Conservation (phyloP, 1,140 invertebrate genomes). For the Euglossa dilemma region DNA sequence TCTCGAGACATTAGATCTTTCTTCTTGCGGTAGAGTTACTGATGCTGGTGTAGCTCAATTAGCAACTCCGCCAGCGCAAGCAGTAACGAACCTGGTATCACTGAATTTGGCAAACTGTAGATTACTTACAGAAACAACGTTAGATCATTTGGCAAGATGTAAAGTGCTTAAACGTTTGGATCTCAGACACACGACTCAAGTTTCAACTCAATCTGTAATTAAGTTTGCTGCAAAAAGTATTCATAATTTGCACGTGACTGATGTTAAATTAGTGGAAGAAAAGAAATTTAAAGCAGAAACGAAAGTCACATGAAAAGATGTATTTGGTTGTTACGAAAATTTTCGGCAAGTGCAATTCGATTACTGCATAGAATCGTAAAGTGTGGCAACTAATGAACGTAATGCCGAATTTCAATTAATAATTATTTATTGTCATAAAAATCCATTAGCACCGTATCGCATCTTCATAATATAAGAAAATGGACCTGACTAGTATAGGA, state of each 20-base stretch:
- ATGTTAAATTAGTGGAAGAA: slow-evolving; percentile 88
- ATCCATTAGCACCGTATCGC: slow-evolving; percentile 32
- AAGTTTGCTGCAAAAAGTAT: slow-evolving; percentile 90
- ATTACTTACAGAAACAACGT: slow-evolving; percentile 90
- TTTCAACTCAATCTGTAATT: slow-evolving; percentile 89
- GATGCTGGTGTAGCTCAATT: slow-evolving; percentile 95
- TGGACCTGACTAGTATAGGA: slow-evolving; percentile 59
- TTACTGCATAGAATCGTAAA: slow-evolving; percentile 22
- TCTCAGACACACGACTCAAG: slow-evolving; percentile 89
- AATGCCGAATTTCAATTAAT: slow-evolving; percentile 17
- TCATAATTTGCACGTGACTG: slow-evolving; percentile 88
- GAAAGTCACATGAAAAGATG: slow-evolving; percentile 64
- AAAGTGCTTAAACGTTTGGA: slow-evolving; percentile 86
- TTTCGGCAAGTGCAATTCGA: slow-evolving; percentile 56
- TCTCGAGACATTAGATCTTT: slow-evolving; percentile 90
- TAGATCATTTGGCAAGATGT: slow-evolving; percentile 90
- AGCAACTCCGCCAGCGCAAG: slow-evolving; percentile 85
- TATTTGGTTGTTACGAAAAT: slow-evolving; percentile 1
- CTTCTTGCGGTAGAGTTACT: slow-evolving; percentile 92
- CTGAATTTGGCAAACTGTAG: slow-evolving; percentile 92
- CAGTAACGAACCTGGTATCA: slow-evolving; percentile 84
- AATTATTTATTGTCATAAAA: slow-evolving; percentile 58
- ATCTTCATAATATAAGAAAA: slow-evolving; percentile 47
- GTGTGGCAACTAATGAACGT: slow-evolving; percentile 25
- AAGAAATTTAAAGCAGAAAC: slow-evolving; percentile 67